Evolutionary conservation across 2,888 invertebrate genomes (phyloP), one percentile per base, ranked within the genome.

Genomic region (Pedicia rivosa): DNA sequence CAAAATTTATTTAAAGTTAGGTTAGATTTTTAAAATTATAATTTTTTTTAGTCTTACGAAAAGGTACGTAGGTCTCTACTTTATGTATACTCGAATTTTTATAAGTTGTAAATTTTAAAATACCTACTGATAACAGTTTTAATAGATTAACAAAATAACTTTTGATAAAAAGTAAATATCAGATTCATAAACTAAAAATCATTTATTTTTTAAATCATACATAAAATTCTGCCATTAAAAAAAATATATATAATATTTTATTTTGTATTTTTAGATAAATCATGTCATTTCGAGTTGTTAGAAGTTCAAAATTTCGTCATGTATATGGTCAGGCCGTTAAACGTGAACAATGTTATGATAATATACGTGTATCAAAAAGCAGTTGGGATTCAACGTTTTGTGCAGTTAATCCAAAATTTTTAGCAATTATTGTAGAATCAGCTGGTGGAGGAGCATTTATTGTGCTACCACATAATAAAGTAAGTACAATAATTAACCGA

Each of bases 371-470:
- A 46, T 92, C 92, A 45, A 91, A 94, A 63, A 92, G 92, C 57
- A 92, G 94, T 37, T 95, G 95, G 86, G 97, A 97, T 62, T 90
- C 92, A 44, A 91, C 91, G 47, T 95, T 95, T 65, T 95, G 94
- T 70, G 90, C 92, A 48, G 94, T 95, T 52, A 97, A 97, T 66
- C 95, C 95, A 35, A 94, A 92, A 65, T 94, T 92, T 66, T 67
- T 95, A 57, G 94, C 95, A 47, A 88, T 94, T 54, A 94, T 94
- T 57, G 91, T 92, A 32, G 95, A 97, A 63, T 90, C 90, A 37
- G 92, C 91, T 39, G 92, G 92, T 42, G 92, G 92, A 48, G 92
- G 92, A 47, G 90, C 91, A 51, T 92, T 92, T 66, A 86, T 92
- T 61, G 91, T 92, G 44, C 70, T 92, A 52, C 91, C 91, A 45